phyloP scores from a whole-genome alignment of 2,797 vertebrate species.

The Macroramphosus scolopax region DNA sequence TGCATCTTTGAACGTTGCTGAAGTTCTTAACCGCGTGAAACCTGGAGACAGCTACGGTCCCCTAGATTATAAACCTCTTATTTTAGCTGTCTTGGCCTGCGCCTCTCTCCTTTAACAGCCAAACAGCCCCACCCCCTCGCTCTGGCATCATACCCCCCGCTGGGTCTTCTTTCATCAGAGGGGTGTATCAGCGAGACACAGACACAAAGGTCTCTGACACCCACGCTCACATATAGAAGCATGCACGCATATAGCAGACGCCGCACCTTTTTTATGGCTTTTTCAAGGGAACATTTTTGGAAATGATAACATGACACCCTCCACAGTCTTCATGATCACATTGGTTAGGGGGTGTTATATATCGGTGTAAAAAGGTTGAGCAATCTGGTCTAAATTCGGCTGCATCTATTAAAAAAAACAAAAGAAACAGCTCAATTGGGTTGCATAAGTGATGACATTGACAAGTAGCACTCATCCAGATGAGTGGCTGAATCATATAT shows the following conservation, averaged over 20 bases:
- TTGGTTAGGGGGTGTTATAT: constrained; percentile 32
- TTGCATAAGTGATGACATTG: constrained; percentile 56
- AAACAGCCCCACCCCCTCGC: constrained; percentile 4
- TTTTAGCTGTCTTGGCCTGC: constrained; percentile 22
- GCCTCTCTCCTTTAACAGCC: constrained; percentile 32
- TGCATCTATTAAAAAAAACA: constrained; percentile 30
- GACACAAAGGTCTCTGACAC: constrained; percentile 60
- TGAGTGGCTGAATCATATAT: constrained; percentile 53
- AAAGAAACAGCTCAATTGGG: constrained; percentile 36
- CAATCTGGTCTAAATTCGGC: constrained; percentile 32
- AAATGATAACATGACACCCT: constrained; percentile 34
- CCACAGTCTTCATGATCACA: constrained; percentile 21
- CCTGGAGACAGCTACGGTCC: constrained; percentile 37
- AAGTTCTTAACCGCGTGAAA: constrained; percentile 66
- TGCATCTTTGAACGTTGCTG: constrained; percentile 60
- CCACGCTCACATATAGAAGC: constrained; percentile 30
- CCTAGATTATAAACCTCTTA: constrained; percentile 43
- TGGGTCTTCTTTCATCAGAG: constrained; percentile 58
- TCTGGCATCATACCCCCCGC: constrained; percentile 45
- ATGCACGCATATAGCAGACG: constrained; percentile 22
- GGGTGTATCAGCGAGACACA: constrained; percentile 53
- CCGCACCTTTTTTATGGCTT: constrained; percentile 29
- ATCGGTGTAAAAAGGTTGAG: constrained; percentile 27
- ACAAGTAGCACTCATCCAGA: constrained; percentile 60
- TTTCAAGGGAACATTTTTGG: constrained; percentile 18